phyloP scores from a whole-genome alignment of 2,888 invertebrate genomes.

The Ormyrus thymus region DNA sequence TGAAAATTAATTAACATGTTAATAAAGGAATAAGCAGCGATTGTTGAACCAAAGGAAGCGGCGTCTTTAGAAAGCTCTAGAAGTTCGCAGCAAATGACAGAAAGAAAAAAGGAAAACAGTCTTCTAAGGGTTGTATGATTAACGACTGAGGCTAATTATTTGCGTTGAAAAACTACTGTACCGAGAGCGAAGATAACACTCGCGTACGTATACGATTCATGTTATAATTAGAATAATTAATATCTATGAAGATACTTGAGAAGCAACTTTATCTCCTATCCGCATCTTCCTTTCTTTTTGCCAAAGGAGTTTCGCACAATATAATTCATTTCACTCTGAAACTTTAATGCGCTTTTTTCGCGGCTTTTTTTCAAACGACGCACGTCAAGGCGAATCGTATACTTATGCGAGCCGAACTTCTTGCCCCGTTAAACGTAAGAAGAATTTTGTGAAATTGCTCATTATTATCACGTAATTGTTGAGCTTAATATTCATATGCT shows the following conservation, averaged over 20 bases:
- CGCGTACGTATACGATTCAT: background rate
- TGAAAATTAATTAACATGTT: too few species aligned
- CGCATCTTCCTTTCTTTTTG: background rate
- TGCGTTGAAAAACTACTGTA: conserved; percentile 7
- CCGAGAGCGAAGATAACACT: background rate
- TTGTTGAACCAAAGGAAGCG: too few species aligned
- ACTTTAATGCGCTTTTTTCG: background rate
- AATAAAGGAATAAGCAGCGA: too few species aligned
- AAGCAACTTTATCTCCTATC: conserved; percentile 24
- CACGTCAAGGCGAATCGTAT: conserved; percentile 3
- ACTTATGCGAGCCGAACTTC: background rate
- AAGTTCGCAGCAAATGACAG: background rate
- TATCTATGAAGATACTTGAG: conserved; percentile 18
- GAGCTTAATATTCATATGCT: conserved; percentile 6
- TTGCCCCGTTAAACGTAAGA: background rate
- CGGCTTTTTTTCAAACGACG: conserved; percentile 3
- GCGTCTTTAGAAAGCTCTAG: too few species aligned
- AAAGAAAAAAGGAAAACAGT: background rate
- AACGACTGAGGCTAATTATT: conserved; percentile 9
- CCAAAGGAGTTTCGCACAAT: conserved; percentile 25
- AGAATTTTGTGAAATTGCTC: conserved; percentile 25
- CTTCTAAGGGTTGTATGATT: background rate
- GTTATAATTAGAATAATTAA: conserved; percentile 32
- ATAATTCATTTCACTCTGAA: conserved; percentile 3
- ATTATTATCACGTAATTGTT: conserved; percentile 37